phyloP scores from a whole-genome alignment of 2,113 vertebrate genomes.

The Melanotaenia duboulayi region DNA sequence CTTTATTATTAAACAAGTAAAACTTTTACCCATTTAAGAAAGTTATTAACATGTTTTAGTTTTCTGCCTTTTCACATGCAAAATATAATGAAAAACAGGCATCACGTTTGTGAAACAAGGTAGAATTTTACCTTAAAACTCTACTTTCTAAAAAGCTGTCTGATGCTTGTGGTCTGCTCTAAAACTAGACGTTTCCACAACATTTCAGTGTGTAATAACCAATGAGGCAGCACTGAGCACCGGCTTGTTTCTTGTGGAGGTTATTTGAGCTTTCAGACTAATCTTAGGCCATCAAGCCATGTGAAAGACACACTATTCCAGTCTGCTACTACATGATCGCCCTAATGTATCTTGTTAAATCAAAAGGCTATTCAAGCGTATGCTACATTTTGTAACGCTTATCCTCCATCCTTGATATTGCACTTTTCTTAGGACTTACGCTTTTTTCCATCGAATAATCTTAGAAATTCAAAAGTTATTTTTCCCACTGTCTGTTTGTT shows the following conservation, averaged over 20 bases:
- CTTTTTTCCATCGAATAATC: neutral
- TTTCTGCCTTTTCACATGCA: neutral
- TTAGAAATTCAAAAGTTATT: neutral
- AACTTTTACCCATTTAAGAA: neutral
- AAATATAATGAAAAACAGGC: neutral
- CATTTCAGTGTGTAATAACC: slow-evolving; percentile 11
- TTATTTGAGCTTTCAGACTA: slow-evolving; percentile 73
- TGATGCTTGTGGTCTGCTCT: neutral
- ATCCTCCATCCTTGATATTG: neutral
- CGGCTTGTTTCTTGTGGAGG: slow-evolving; percentile 53
- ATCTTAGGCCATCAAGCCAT: slow-evolving; percentile 72
- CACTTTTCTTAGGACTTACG: neutral
- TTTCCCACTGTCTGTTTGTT: neutral
- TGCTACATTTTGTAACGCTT: slow-evolving; percentile 52
- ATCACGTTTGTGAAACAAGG: too few species aligned
- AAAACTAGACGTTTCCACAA: neutral
- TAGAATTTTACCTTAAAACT: too few species aligned
- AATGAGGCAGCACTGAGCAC: slow-evolving; percentile 1
- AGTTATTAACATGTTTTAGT: too few species aligned
- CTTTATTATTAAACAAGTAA: neutral
- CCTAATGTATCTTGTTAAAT: slow-evolving; percentile 62
- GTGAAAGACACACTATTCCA: slow-evolving; percentile 60
- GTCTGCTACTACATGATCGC: slow-evolving; percentile 62
- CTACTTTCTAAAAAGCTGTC: neutral
- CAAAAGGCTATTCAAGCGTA: slow-evolving; percentile 43